phyloP scores from a whole-genome alignment of 2,888 invertebrate genomes.

The Agrilus cyanescens region DNA sequence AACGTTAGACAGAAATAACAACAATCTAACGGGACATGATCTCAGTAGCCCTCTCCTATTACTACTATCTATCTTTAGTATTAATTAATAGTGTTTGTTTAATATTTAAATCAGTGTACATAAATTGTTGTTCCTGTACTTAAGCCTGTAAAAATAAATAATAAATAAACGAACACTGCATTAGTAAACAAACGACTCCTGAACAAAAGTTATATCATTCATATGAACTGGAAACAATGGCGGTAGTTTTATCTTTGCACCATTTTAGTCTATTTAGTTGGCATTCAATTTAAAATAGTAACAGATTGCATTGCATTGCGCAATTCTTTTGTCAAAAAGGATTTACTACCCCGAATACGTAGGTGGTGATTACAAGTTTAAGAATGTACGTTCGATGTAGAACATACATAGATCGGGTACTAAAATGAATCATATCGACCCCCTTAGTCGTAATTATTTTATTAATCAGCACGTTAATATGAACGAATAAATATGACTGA shows the following conservation, averaged over 20 bases:
- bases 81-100: no score
- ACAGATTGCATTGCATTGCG: slow-evolving; percentile 16
- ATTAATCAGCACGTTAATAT: no score
- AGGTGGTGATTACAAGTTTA: slow-evolving; percentile 8
- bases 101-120: no score
- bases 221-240: slow-evolving; percentile 15
- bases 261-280: slow-evolving; percentile 6
- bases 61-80: no score
- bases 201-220: slow-evolving; percentile 12
- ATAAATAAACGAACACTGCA: no score
- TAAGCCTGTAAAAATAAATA: no score
- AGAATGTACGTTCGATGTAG: slow-evolving; percentile 7
- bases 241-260: slow-evolving; percentile 2
- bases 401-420: slow-evolving; percentile 6
- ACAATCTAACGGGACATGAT: no score
- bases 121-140: no score
- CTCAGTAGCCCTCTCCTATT: no score
- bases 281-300: slow-evolving; percentile 13
- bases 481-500: neutral
- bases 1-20: no score
- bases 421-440: slow-evolving; percentile 7
- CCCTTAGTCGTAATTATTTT: slow-evolving; percentile 7
- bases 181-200: slow-evolving; percentile 13
- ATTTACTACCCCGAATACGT: slow-evolving; percentile 6
- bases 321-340: slow-evolving; percentile 6